These are phyloP conservation scores for Epizoanthus stellaris DNA, from an alignment of 92 coral and sea anemone genomes.

Conservation along the genomic window DNA sequence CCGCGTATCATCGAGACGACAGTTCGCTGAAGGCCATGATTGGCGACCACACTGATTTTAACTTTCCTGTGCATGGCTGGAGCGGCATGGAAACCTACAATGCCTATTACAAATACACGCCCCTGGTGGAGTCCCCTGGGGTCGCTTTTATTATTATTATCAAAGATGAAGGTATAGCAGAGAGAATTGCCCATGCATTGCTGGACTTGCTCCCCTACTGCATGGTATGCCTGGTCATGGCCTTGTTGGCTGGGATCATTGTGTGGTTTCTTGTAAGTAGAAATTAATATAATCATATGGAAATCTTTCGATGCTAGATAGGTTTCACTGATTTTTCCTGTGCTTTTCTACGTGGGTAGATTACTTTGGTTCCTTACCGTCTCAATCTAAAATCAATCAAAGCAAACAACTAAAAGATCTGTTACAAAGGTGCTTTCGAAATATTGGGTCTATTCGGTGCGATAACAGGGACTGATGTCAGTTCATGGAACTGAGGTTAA, in stretches of 20 bases:
- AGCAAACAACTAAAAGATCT: too few species aligned
- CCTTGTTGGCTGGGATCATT: slow-evolving; percentile 72
- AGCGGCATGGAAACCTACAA: slow-evolving; percentile 70
- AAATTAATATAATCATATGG: not conserved
- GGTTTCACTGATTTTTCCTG: too few species aligned
- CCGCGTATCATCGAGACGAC: slow-evolving; percentile 65
- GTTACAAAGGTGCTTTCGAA: too few species aligned
- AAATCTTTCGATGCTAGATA: too few species aligned
- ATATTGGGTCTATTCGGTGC: too few species aligned
- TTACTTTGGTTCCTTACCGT: too few species aligned
- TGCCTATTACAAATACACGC: slow-evolving; percentile 62
- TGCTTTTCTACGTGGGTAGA: too few species aligned
- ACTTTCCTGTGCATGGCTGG: slow-evolving; percentile 89
- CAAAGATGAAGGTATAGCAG: slow-evolving; percentile 42
- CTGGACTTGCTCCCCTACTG: slow-evolving; percentile 64
- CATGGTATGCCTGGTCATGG: slow-evolving; percentile 55
- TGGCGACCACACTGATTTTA: slow-evolving; percentile 68
- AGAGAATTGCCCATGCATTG: slow-evolving; percentile 52
- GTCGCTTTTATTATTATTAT: slow-evolving; percentile 75
- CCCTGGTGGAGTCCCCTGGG: slow-evolving; percentile 83
- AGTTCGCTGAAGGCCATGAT: slow-evolving; percentile 59
- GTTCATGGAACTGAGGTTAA: too few species aligned
- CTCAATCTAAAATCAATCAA: too few species aligned
- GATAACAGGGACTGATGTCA: too few species aligned
- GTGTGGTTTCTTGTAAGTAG: slow-evolving; percentile 84